A percentile compares a stretch with the other conserved stretches of the same genome.
Evolutionary conservation across 2,888 invertebrate genomes (phyloP).

Genomic region (Cremastobaeus sp.): DNA sequence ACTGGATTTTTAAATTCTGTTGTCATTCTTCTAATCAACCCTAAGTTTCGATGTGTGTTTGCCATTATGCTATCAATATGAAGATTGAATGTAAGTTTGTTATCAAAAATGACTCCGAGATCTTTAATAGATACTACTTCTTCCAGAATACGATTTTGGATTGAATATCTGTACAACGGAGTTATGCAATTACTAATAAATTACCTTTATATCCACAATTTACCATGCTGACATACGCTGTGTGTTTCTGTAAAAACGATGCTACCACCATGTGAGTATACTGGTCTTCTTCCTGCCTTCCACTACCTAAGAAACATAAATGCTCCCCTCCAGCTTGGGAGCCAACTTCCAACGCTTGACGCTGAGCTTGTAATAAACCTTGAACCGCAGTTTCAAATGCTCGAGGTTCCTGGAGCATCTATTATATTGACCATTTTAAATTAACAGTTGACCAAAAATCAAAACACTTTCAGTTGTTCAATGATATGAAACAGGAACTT

Average conservation of each 20-base stretch:
- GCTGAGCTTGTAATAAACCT: conserved; percentile 92
- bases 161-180: no score
- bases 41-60: no score
- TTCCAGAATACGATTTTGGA: no score
- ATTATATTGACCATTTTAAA: conserved; percentile 17
- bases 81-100: no score
- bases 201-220: conserved; percentile 90
- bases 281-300: conserved; percentile 94
- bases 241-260: conserved; percentile 95
- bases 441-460: not conserved
- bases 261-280: conserved; percentile 99
- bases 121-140: no score
- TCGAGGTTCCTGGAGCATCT: conserved; percentile 97
- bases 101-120: no score
- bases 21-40: no score
- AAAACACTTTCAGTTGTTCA: no score
- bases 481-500: no score
- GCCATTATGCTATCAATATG: no score
- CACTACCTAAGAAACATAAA: conserved; percentile 95
- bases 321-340: conserved; percentile 93
- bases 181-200: no score
- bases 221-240: conserved; percentile 93
- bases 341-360: conserved; percentile 90
- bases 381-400: conserved; percentile 97
- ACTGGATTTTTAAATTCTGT: no score